Percentiles rank a stretch among this genome's conserved stretches.
These are phyloP conservation scores for Periparus ater DNA, from an alignment of 2,797 vertebrate species.

Conservation along the genomic window DNA sequence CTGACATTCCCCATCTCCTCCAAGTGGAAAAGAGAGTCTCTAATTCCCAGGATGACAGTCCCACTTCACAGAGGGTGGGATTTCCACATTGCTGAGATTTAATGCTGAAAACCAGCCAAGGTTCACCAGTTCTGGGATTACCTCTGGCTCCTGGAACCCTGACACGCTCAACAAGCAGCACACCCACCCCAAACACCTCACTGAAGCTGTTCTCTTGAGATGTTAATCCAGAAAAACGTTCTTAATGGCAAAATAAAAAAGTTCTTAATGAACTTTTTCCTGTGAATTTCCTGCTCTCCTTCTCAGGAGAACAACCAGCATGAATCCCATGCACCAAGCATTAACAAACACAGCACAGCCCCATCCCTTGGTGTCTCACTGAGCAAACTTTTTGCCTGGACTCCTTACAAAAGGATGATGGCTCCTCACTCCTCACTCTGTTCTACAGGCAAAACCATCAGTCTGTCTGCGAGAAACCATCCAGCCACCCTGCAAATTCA, in stretches of 20 bases:
- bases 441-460: background rate
- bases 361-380: background rate
- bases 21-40: background rate
- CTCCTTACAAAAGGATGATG: background rate
- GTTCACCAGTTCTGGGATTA: background rate
- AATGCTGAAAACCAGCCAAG: accelerated
- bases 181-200: background rate
- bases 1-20: background rate
- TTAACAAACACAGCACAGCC: too few species aligned
- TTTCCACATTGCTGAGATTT: accelerated
- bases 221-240: background rate
- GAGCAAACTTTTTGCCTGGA: background rate
- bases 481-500: background rate
- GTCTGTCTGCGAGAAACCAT: background rate
- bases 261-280: background rate
- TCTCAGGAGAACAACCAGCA: background rate
- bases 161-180: too few species aligned
- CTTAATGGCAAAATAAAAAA: background rate
- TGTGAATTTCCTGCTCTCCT: background rate
- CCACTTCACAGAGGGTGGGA: too few species aligned
- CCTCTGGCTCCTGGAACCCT: too few species aligned
- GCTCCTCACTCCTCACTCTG: background rate
- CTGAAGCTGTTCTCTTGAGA: accelerated
- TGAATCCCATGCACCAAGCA: background rate
- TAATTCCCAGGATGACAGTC: accelerated